Conservation (phyloP, 2,888 invertebrate species). For the Heliconius erato region DNA sequence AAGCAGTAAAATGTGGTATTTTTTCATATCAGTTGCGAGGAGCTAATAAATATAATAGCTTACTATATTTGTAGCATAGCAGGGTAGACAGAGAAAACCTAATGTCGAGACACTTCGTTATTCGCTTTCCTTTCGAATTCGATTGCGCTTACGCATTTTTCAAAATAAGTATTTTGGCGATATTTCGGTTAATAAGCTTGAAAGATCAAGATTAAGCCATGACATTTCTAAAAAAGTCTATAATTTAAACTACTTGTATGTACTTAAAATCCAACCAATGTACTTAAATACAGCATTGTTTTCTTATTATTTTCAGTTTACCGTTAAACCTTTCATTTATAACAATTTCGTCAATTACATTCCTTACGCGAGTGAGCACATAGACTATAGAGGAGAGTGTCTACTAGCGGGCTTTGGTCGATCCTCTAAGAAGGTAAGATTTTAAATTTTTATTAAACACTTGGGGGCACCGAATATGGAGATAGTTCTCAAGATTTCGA, state of each 20-base stretch:
- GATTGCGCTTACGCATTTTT: too few relatives aligned
- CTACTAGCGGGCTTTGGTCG: conserved; percentile 69
- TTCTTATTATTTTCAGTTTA: conserved; percentile 56
- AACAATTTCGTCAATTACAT: conserved; percentile 60
- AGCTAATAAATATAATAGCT: not conserved
- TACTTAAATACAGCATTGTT: not conserved
- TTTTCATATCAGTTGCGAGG: not conserved
- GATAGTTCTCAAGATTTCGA: too few relatives aligned
- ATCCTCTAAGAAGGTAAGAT: conserved; percentile 43
- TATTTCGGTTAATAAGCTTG: too few relatives aligned
- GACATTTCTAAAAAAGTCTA: not conserved
- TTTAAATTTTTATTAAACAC: not conserved
- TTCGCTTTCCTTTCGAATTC: too few relatives aligned
- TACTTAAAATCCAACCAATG: too few relatives aligned
- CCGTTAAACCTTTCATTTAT: conserved; percentile 53
- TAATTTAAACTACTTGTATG: not conserved
- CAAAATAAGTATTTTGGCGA: too few relatives aligned
- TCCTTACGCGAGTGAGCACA: conserved; percentile 56
- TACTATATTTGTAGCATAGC: not conserved
- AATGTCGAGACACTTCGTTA: too few relatives aligned
- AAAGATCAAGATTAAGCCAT: not conserved
- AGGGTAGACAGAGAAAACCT: not conserved
- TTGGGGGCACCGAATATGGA: not conserved
- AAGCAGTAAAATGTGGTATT: not conserved
- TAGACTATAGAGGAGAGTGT: conserved; percentile 64